These are phyloP conservation scores for Phalacrocorax aristotelis DNA, from an alignment of 2,113 vertebrate genomes.

Conservation along the genomic window DNA sequence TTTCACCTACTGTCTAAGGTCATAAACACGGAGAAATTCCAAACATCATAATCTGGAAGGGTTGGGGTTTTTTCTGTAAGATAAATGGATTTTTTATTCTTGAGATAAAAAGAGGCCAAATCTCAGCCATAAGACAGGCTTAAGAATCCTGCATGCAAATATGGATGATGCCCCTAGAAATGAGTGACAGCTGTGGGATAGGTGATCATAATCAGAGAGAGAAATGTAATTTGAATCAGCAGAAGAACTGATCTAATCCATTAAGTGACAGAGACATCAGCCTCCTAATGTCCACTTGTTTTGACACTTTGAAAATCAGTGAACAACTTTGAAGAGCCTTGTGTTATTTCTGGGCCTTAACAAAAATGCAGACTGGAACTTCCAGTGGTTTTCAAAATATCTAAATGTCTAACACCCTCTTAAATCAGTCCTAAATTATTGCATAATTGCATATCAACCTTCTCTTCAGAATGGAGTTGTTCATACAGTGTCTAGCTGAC, in stretches of 20 bases:
- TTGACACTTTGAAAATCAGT: background rate
- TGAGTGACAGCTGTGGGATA: background rate
- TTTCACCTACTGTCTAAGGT: background rate
- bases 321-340: background rate
- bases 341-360: background rate
- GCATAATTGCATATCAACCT: background rate
- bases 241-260: background rate
- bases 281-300: rapidly evolving
- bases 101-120: background rate
- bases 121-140: background rate
- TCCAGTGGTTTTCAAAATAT: background rate
- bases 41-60: background rate
- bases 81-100: background rate
- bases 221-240: background rate
- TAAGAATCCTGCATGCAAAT: background rate
- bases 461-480: background rate
- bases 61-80: background rate
- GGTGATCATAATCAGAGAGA: background rate
- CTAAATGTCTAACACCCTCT: background rate
- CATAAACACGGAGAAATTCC: background rate
- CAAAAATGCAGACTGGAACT: background rate
- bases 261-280: background rate
- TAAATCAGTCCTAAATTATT: background rate
- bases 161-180: background rate
- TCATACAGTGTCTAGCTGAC: background rate